Evolutionary conservation across 2,797 vertebrate species (phyloP), one percentile per base, ranked within the genome.

Genomic region (Chrysocyon brachyurus): DNA sequence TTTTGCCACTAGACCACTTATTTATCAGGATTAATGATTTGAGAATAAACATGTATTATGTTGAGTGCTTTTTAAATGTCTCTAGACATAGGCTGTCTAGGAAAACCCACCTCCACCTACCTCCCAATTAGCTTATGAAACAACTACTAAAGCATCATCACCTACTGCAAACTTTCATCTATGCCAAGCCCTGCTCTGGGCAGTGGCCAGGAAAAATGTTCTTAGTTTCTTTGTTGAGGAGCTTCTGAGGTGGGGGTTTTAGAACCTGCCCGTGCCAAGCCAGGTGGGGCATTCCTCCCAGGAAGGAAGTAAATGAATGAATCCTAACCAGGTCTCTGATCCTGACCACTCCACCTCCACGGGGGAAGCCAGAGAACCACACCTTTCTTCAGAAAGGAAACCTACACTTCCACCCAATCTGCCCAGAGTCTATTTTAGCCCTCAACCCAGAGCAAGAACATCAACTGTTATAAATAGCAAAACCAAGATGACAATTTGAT

Each of bases 341-440:
- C 36, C 78, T 94, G 64, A 93, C 88, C 89, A 6, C 54, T 7
- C 4, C 2, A 24, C 72, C 96, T 82, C 81, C 82, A 31, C 24
- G 54, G 88, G 86, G 94, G 95, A 97, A 97, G 90, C 70, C 78
- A 61, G 91, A 94, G 93, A 96, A 90, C 95, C 91, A 96, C 91
- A 73, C 87, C 68, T 95, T 89, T 97, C 97, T 96, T 93, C 46
- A 93, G 90, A 97, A 97, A 97, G 93, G 93, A 97, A 95, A 85
- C 73, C 46, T 90, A 57, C 0, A 2, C 66, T 88, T 96, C 91
- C 90, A 96, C 94, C 84, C 91, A 87, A 73, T 77, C 87, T 36
- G 93, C 82, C 66, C 40, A 81, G 73, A 73, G 22, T 78, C 92
- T 93, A 79, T 96, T 94, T 97, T 78, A 87, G 92, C 57, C 77